Evolutionary conservation across 2,113 vertebrate species (phyloP).

Genomic region (Neopipo cinnamomea): DNA sequence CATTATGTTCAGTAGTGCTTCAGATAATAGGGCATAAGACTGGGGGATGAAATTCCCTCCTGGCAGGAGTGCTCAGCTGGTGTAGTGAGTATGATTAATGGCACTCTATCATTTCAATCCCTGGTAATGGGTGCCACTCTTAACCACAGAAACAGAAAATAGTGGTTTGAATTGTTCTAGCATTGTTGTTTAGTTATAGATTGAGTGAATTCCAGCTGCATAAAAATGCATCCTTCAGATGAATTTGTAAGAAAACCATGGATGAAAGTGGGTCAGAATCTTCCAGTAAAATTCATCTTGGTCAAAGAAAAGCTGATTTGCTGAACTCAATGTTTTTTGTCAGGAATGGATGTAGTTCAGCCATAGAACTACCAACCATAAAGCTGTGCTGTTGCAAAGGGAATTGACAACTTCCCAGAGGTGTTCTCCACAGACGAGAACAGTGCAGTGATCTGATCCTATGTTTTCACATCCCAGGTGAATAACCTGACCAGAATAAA

Average conservation of each 20-base stretch:
- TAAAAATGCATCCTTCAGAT: background rate
- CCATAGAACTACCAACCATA: background rate
- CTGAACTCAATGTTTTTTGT: background rate
- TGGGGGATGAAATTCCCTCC: background rate
- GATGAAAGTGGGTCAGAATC: background rate
- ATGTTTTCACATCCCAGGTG: background rate
- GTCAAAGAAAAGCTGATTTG: background rate
- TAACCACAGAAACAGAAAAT: background rate
- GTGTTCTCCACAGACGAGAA: background rate
- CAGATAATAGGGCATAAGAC: background rate
- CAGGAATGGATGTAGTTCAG: background rate
- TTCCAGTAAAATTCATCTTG: background rate
- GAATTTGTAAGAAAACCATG: background rate
- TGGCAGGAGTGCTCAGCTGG: background rate
- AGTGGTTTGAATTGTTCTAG: background rate
- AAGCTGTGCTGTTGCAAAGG: background rate
- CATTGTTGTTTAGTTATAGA: background rate
- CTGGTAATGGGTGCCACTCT: background rate
- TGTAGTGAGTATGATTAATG: background rate
- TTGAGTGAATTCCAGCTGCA: background rate
- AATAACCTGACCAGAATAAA: background rate
- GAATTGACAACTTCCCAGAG: background rate
- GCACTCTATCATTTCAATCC: background rate
- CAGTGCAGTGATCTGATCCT: background rate
- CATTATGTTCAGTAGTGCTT: background rate